Evolutionary conservation across 2,888 invertebrate species (phyloP).

Genomic region (Mythimna albipuncta): DNA sequence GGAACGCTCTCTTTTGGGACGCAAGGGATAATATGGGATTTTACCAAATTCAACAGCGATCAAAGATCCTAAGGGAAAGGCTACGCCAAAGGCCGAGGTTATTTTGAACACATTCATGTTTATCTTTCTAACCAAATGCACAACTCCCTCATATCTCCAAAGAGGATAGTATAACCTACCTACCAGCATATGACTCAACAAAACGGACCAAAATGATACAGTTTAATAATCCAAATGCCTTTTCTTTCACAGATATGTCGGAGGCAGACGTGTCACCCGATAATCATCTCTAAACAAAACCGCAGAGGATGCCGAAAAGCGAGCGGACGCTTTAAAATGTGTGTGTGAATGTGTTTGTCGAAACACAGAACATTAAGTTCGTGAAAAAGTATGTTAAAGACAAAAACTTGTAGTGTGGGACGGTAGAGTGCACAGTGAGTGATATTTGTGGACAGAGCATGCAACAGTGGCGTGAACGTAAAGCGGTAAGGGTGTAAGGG

Average conservation of each 20-base stretch:
- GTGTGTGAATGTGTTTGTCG: constrained; percentile 39
- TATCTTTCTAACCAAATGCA: constrained; percentile 58
- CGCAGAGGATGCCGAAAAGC: constrained; percentile 48
- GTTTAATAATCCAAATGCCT: constrained; percentile 39
- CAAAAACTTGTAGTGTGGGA: constrained; percentile 56
- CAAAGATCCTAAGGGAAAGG: constrained; percentile 52
- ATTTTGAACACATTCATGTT: constrained; percentile 54
- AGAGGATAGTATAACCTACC: constrained; percentile 27
- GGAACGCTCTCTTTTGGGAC: constrained; percentile 57
- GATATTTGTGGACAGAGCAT: constrained; percentile 50
- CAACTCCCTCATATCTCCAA: constrained; percentile 40
- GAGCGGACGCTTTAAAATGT: constrained; percentile 54
- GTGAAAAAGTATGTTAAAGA: constrained; percentile 60
- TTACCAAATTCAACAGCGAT: constrained; percentile 60
- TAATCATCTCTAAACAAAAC: constrained; percentile 39
- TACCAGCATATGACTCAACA: constrained; percentile 27
- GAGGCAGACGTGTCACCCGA: constrained; percentile 19
- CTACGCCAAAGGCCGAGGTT: constrained; percentile 38
- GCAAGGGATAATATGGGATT: constrained; percentile 61
- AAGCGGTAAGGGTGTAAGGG: constrained; percentile 65
- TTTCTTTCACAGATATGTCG: constrained; percentile 60
- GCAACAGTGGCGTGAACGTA: constrained; percentile 63
- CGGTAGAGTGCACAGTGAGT: constrained; percentile 44
- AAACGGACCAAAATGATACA: constrained; percentile 28
- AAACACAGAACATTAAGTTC: constrained; percentile 22